Evolutionary conservation across 2,797 vertebrate species (phyloP), one percentile per base, ranked within the genome.

Genomic region (Rousettus madagascariensis): DNA sequence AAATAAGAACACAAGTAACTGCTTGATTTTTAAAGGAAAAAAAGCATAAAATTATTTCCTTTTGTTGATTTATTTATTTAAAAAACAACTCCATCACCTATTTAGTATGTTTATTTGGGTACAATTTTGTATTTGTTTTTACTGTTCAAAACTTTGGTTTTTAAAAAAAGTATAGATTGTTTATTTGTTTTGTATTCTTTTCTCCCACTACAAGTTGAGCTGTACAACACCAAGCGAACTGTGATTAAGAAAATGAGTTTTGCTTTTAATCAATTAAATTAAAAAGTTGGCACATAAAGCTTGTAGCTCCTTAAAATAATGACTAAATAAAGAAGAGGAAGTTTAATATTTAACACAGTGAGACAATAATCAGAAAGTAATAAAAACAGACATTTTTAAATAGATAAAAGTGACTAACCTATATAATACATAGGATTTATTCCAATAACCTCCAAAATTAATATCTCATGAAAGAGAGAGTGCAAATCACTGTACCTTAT

Each of bases 201-300:
- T 92, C 33, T 92, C 71, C 92, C 69, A 80, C 63, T 82, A 61
- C 95, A 97, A 89, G 93, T 96, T 97, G 94, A 97, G 96, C 97
- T 97, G 91, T 96, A 93, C 91, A 94, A 94, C 10, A 9, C 38
- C 63, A 78, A 89, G 55, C 63, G 91, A 88, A 97, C 95, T 92
- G 94, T 90, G 97, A 91, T 98, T 98, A 96, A 97, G 98, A 95
- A 98, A 98, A 97, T 12, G 41, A 95, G 93, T 94, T 96, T 98
- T 97, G 90, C 96, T 98, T 98, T 98, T 97, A 98, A 98, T 98
- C 96, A 95, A 94, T 97, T 97, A 96, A 97, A 97, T 98, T 96
- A 97, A 98, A 97, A 97, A 97, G 95, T 97, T 98, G 96, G 97
- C 94, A 97, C 51, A 65, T 93, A 80, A 97, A 97, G 85, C 82